Evolutionary conservation across 2,797 vertebrate genomes (phyloP), one percentile per base, ranked within the genome.

Genomic region (Balearica regulorum): DNA sequence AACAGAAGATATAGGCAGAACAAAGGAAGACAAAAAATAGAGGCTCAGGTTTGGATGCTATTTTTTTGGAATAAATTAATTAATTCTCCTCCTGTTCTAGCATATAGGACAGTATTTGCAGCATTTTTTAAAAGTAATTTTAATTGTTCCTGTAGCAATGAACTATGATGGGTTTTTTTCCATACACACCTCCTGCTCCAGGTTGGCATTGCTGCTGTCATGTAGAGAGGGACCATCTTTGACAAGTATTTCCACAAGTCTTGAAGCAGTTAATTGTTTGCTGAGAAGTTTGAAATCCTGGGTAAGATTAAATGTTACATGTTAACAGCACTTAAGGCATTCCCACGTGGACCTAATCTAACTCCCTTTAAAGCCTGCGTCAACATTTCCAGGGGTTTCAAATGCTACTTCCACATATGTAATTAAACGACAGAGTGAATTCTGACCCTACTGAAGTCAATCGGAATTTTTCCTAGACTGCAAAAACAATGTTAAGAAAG

Each of bases 281-380:
- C 96, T 98, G 71, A 98, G 97, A 88, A 99, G 98, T 82, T 92
- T 92, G 48, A 99, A 98, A 97, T 99, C 98, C 99, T 99, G 66
- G 33, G 55, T 49, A 89, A 94, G 55, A 81, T 68, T 33, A 92
- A 90, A 77, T 13, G 13, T 77, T 43, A 61, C 18, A 65, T 5
- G 41, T 95, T 71, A 96, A 43, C 25, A 77, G 49, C 35, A 91
- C 13, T 66, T 31, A 28, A 13, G 16, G 48, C 25, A 79, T 77
- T 62, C 33, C 71, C 62, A 60, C 44, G n/a, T 6, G 18, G 43
- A 65, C 17, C 29, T 80, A 31, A 54, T 6, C 21, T 17, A 89
- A 25, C 51, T 54, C 43, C 25, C 31, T 81, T 76, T 79, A 70
- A 90, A 93, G 25, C 4, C 72, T 60, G 25, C n/a, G 29, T 57